These are phyloP conservation scores for Neodiprion virginianus DNA, from an alignment of 1,140 invertebrate species.

Conservation along the genomic window DNA sequence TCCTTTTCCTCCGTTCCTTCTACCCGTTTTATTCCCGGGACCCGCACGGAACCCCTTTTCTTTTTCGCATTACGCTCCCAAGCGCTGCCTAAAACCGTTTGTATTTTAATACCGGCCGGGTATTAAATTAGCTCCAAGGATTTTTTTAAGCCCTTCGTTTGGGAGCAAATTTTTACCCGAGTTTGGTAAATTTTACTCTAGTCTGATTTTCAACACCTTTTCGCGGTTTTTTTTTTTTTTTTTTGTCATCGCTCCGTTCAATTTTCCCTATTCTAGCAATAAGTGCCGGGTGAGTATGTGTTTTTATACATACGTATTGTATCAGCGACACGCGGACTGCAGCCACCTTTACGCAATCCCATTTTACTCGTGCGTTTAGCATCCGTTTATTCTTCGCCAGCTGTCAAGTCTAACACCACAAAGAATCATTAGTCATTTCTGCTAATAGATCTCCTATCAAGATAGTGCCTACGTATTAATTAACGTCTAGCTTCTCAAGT, in stretches of 20 bases:
- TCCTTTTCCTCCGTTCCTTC: constrained; percentile 29
- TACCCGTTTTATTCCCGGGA: constrained; percentile 26
- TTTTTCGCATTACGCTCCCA: constrained; percentile 11
- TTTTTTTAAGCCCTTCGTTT: neutral
- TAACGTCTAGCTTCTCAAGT: neutral
- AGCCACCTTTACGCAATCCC: neutral
- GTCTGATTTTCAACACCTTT: neutral
- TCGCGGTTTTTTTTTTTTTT: neutral
- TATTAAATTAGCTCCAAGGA: neutral
- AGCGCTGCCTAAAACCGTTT: neutral
- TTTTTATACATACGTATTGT: neutral
- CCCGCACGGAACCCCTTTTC: neutral
- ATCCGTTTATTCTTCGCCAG: constrained; percentile 4
- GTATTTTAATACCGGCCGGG: constrained; percentile 7
- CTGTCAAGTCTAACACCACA: constrained; percentile 4
- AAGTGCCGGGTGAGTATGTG: too few relatives aligned
- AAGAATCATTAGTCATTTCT: constrained; percentile 6
- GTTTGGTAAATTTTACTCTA: neutral
- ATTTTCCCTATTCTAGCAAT: neutral
- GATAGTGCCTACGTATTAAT: neutral
- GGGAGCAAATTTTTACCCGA: neutral
- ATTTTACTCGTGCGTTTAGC: neutral
- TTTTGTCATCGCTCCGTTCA: neutral
- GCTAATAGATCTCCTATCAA: neutral
- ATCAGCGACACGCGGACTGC: neutral